Conservation (phyloP, 2,888 invertebrate species). For the Gymnocheta viridis region DNA sequence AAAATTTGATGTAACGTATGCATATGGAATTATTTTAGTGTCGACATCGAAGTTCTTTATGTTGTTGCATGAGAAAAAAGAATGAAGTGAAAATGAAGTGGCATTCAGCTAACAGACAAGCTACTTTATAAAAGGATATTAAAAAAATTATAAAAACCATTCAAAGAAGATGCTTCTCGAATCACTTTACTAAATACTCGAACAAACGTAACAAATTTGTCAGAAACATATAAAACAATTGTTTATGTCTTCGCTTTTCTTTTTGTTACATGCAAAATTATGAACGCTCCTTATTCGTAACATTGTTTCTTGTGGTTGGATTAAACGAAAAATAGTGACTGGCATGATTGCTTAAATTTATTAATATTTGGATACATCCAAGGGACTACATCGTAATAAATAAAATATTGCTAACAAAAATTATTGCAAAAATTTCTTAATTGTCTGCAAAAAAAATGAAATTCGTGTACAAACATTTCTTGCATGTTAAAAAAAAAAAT, state of each 20-base stretch:
- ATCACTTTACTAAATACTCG: background rate
- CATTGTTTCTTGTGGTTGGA: constrained; percentile 32
- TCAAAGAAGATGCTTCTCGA: constrained; percentile 23
- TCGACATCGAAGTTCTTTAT: constrained; percentile 27
- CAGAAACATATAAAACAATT: constrained; percentile 32
- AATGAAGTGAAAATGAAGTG: constrained; percentile 30
- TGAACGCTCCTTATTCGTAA: constrained; percentile 68
- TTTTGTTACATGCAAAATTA: constrained; percentile 5
- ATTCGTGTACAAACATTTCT: constrained; percentile 57
- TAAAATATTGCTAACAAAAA: constrained; percentile 41
- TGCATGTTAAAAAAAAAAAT: constrained; percentile 42
- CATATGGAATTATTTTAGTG: background rate
- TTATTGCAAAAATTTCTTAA: constrained; percentile 44
- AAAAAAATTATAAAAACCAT: constrained; percentile 38
- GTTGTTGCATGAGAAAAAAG: constrained; percentile 35
- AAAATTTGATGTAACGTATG: background rate
- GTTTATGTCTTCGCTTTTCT: background rate
- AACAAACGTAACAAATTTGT: constrained; percentile 1
- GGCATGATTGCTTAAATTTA: constrained; percentile 52
- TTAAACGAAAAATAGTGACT: constrained; percentile 17
- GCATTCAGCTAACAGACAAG: constrained; percentile 35
- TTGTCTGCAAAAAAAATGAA: constrained; percentile 47
- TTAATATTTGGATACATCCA: constrained; percentile 27
- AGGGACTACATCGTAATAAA: constrained; percentile 36
- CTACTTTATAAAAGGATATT: constrained; percentile 45